Base-by-base conservation (phyloP, 2,888 invertebrate species). In the Craniophora ligustri region DNA sequence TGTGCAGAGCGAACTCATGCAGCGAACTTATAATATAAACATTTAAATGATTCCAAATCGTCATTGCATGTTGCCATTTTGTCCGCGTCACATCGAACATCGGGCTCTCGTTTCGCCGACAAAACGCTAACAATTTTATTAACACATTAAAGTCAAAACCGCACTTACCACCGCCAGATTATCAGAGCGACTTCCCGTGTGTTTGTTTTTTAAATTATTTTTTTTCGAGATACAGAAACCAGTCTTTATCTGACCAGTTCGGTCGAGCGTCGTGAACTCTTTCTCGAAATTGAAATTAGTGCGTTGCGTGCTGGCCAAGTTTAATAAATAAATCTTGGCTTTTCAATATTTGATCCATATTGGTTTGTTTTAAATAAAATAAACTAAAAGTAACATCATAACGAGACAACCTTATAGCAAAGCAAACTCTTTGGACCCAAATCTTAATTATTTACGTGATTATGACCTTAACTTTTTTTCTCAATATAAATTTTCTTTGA, bases 121-220 rank as follows among this genome's bases (percentile, higher is more conserved):
- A 90, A 91, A 91, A 91, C 87, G 89, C 80, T 89, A 89, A 91
- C 90, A 89, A 84, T 91, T 92, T 91, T 91, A 92, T 92, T 91
- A 91, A 91, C 91, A 92, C 92, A 90, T 92, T 89, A 90, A 91
- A 92, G 90, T 91, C 89, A 91, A 90, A 91, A 91, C 89, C 88
- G 92, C 92, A 92, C 86, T 91, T 91, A 91, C 88, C 82, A 81
- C 77, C 81, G 80, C 81, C 84, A 88, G 92, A 92, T 92, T 91
- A 92, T 92, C 92, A 82, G 83, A 81, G 81, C 79, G 80, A 91
- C 91, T 90, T 91, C 90, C 91, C 90, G 89, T 89, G 82, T 86
- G 79, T 81, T 81, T 85, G 70, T 83, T 84, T 83, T 84, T 82
- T 76, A 82, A 84, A 84, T 83, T 78, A 76, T 76, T 59, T 82